A percentile compares a stretch with the other conserved stretches of the same genome.
Evolutionary conservation across 2,888 invertebrate genomes (phyloP).

Genomic region (Sinodicranocentrus sp.): DNA sequence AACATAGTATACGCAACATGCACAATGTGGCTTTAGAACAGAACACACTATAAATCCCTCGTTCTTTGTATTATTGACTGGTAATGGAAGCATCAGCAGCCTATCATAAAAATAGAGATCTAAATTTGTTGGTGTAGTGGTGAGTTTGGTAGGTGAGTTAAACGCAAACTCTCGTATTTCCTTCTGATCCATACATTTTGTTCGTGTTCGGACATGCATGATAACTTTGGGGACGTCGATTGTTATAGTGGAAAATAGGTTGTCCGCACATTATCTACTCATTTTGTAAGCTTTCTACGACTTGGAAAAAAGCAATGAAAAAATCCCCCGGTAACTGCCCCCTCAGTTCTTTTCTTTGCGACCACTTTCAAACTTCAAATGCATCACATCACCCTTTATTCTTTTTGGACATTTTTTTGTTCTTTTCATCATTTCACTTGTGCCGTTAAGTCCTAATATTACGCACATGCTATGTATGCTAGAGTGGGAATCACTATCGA

Average conservation of each 20-base stretch:
- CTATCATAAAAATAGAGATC: conserved; percentile 33
- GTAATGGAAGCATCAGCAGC: conserved; percentile 13
- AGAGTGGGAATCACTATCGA: conserved; percentile 9
- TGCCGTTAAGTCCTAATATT: conserved; percentile 48
- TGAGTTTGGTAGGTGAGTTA: conserved; percentile 11
- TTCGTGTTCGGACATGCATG: not conserved
- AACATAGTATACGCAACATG: no score
- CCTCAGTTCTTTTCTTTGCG: conserved; percentile 20
- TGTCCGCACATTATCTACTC: conserved; percentile 44
- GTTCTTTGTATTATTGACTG: not conserved
- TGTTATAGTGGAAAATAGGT: conserved; percentile 35
- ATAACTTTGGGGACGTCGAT: conserved; percentile 16
- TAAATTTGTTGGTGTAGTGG: conserved; percentile 45
- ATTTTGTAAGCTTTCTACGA: conserved; percentile 42
- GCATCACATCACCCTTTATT: conserved; percentile 22
- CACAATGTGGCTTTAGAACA: no score
- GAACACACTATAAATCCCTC: not conserved
- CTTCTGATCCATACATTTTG: not conserved
- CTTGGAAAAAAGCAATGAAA: conserved; percentile 23
- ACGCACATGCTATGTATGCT: conserved; percentile 34
- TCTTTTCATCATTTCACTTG: conserved; percentile 50
- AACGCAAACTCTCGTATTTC: conserved; percentile 13
- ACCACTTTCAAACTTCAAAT: not conserved
- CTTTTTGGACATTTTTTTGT: conserved; percentile 40
- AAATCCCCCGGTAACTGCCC: conserved; percentile 37